phyloP scores from a whole-genome alignment of 2,797 vertebrate species.

The Sebastes iracundus region DNA sequence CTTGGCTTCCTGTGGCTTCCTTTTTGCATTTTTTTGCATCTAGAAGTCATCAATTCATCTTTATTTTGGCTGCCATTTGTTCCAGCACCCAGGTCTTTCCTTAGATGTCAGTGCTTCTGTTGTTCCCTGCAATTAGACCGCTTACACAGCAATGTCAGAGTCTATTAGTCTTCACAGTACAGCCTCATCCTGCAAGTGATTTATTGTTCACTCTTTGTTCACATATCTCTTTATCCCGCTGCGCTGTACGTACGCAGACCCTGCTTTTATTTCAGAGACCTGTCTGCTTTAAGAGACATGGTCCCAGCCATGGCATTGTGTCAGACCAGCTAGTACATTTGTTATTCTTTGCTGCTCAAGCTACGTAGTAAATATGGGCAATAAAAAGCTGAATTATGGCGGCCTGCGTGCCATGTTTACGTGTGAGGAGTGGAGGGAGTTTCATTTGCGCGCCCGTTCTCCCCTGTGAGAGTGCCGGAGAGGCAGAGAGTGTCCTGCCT shows the following conservation, averaged over 20 bases:
- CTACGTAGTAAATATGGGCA: constrained; percentile 67
- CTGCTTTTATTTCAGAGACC: constrained; percentile 53
- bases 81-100: constrained; percentile 44
- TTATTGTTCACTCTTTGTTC: constrained; percentile 55
- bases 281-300: constrained; percentile 60
- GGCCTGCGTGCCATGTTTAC: constrained; percentile 45
- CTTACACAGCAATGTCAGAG: constrained; percentile 52
- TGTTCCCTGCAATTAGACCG: constrained; percentile 62
- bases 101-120: constrained; percentile 59
- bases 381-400: constrained; percentile 71
- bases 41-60: constrained; percentile 71
- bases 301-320: constrained; percentile 40
- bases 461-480: constrained; percentile 44
- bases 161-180: constrained; percentile 46
- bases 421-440: constrained; percentile 55
- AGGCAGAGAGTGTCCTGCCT: constrained; percentile 63
- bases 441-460: constrained; percentile 63
- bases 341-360: constrained; percentile 69
- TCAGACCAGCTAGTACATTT: constrained; percentile 59
- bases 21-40: constrained; percentile 73
- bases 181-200: constrained; percentile 52
- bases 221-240: constrained; percentile 55
- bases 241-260: constrained; percentile 18
- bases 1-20: constrained; percentile 76
- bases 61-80: constrained; percentile 68